Base-by-base conservation (phyloP, 1,140 invertebrate genomes). In the Pachypeltis micranthus region DNA sequence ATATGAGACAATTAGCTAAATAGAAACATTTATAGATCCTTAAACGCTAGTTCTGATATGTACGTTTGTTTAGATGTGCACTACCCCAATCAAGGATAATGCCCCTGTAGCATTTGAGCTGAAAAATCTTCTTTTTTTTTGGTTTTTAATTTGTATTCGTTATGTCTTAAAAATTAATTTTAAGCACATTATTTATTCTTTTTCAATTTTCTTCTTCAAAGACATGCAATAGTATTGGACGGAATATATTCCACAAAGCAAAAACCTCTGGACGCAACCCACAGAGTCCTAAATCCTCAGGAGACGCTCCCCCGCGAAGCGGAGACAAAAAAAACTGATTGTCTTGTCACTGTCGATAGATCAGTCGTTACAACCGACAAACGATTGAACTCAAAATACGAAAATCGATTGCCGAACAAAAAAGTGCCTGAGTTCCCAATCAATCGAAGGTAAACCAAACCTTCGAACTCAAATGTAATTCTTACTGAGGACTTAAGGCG, bases 101-200 rank as follows among this genome's bases (percentile, higher is more conserved):
- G 61, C 63, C 66, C 66, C 63, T 65, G 66, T 65, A 67, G 63
- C 66, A 59, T 64, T 67, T 67, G 66, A 67, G 66, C 66, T 65
- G 63, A 67, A 62, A 51, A 10, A 51, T 14, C 23, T 60, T 65
- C n/a, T n/a, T n/a, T n/a, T n/a, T n/a, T n/a, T n/a, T n/a, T n/a
- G n/a, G n/a, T n/a, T 60, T 47, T 60, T 44, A 63, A 61, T 59
- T 59, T 62, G 44, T 63, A 44, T 44, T 34, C 39, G 19, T 58
- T 54, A 61, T 67, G 60, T 61, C 62, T 63, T 66, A 61, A 60
- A 66, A 29, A 25, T 63, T 59, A n/a, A n/a, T 27, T 34, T 31
- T 31, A 14, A 51, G 47, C 57, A 59, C 25, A 25, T 59, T 19
- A 59, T 59, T 59, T 56, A 24, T 19, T 39, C 16, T 39, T 51